Conservation (phyloP, 2,888 invertebrate species). For the Tetragonisca angustula region DNA sequence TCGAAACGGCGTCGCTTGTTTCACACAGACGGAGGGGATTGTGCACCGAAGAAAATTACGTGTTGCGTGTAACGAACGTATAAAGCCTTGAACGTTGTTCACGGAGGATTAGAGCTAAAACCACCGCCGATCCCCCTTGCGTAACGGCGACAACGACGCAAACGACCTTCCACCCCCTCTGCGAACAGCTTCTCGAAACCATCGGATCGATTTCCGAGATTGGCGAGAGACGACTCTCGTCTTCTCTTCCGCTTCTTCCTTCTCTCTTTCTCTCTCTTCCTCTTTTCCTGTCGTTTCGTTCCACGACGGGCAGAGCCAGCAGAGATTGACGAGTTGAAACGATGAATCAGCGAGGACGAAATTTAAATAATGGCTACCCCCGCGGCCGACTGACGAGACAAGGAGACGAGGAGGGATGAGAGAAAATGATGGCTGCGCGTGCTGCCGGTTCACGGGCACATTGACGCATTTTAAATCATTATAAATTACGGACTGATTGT, state of each 20-base stretch:
- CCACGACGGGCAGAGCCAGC: conserved; percentile 39
- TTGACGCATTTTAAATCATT: conserved; percentile 42
- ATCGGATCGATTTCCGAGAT: conserved; percentile 52
- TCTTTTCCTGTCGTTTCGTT: background rate
- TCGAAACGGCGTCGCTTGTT: background rate
- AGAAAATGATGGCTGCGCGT: conserved; percentile 35
- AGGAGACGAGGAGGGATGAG: conserved; percentile 5
- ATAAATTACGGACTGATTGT: conserved; percentile 37
- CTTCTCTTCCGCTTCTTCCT: background rate
- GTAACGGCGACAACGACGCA: conserved; percentile 33
- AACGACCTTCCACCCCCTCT: no score
- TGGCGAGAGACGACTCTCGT: conserved; percentile 10
- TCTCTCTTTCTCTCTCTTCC: conserved; percentile 8
- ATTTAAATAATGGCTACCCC: conserved; percentile 62
- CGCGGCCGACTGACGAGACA: conserved; percentile 30
- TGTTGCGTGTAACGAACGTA: conserved; percentile 76
- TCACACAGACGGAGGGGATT: no score
- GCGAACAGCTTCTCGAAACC: conserved; percentile 37
- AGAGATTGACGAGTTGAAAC: conserved; percentile 62
- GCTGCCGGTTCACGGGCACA: conserved; percentile 32
- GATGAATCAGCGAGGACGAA: conserved; percentile 64
- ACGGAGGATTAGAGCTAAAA: conserved; percentile 76
- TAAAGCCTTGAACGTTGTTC: conserved; percentile 77
- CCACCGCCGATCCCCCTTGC: conserved; percentile 68
- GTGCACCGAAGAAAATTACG: conserved; percentile 70